Percentiles rank a stretch among this genome's conserved stretches.
Conservation (phyloP, 1,140 invertebrate genomes). For the Propsilocerus akamusi region DNA sequence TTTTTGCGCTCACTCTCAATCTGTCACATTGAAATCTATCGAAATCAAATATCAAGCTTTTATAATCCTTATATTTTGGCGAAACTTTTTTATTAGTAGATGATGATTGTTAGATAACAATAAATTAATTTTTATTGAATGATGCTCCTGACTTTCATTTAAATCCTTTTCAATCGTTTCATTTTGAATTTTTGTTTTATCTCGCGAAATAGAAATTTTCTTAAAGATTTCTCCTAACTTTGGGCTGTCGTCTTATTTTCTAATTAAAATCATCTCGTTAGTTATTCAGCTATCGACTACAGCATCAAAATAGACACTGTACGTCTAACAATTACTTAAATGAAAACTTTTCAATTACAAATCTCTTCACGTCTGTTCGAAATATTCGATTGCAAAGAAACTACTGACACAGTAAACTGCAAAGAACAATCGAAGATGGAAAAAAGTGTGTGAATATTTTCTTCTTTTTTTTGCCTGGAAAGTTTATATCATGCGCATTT, state of each 20-base stretch:
- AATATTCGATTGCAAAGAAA: neutral
- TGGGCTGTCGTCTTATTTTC: too few relatives aligned
- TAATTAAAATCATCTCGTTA: too few relatives aligned
- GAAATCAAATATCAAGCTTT: neutral
- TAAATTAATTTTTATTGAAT: neutral
- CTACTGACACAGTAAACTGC: constrained; percentile 4
- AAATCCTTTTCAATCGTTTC: too few relatives aligned
- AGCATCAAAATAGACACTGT: neutral
- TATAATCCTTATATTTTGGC: neutral
- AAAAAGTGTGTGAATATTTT: too few relatives aligned
- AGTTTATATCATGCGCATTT: too few relatives aligned
- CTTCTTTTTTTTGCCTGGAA: too few relatives aligned
- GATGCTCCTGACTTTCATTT: too few relatives aligned
- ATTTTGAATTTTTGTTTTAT: too few relatives aligned
- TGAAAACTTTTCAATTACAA: neutral
- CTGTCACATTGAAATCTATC: too few relatives aligned
- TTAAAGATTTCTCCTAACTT: too few relatives aligned
- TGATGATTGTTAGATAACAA: neutral
- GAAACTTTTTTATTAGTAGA: neutral
- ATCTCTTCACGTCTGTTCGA: neutral
- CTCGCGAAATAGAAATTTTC: too few relatives aligned
- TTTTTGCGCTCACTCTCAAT: neutral
- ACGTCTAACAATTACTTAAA: neutral
- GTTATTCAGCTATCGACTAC: neutral
- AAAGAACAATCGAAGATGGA: too few relatives aligned